Percentiles rank a stretch among this genome's conserved stretches.
These are phyloP conservation scores for Pelmatolapia mariae DNA, from an alignment of 2,113 vertebrate species.

Conservation along the genomic window DNA sequence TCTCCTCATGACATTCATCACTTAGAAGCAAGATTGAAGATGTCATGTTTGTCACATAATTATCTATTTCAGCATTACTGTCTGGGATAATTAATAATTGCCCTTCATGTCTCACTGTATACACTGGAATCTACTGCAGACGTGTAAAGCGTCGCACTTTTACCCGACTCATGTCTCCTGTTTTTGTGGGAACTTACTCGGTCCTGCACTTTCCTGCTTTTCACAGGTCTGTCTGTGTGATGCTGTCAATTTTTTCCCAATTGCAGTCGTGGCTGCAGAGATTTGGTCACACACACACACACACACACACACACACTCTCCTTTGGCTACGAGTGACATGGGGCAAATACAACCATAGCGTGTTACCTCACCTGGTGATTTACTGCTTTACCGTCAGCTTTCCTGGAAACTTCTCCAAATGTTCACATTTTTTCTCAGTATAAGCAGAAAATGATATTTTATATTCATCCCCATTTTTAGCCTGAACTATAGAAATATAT, in stretches of 20 bases:
- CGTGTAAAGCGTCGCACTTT: slow-evolving; percentile 19
- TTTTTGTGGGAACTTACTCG: slow-evolving; percentile 26
- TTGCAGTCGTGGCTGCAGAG: slow-evolving; percentile 39
- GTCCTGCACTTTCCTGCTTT: slow-evolving; percentile 25
- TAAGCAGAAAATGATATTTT: neutral
- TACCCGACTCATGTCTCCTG: neutral
- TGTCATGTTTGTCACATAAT: slow-evolving; percentile 71
- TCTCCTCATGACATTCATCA: slow-evolving; percentile 63
- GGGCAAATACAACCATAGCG: slow-evolving; percentile 14
- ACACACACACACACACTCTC: neutral
- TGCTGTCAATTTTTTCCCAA: slow-evolving; percentile 44
- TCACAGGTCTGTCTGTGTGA: slow-evolving; percentile 1
- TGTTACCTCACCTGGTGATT: slow-evolving; percentile 10
- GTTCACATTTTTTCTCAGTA: neutral
- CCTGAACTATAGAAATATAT: neutral
- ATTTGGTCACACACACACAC: slow-evolving; percentile 16
- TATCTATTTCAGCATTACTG: slow-evolving; percentile 62
- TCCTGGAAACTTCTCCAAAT: neutral
- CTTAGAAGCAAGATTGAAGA: slow-evolving; percentile 52
- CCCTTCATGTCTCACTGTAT: slow-evolving; percentile 51
- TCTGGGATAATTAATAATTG: slow-evolving; percentile 70
- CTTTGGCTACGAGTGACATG: slow-evolving; percentile 8
- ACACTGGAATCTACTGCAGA: slow-evolving; percentile 53
- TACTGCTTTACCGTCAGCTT: neutral
- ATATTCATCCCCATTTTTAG: neutral